phyloP scores from a whole-genome alignment of 37 sponge, comb jelly and placozoan species.

The Geodia barretti region DNA sequence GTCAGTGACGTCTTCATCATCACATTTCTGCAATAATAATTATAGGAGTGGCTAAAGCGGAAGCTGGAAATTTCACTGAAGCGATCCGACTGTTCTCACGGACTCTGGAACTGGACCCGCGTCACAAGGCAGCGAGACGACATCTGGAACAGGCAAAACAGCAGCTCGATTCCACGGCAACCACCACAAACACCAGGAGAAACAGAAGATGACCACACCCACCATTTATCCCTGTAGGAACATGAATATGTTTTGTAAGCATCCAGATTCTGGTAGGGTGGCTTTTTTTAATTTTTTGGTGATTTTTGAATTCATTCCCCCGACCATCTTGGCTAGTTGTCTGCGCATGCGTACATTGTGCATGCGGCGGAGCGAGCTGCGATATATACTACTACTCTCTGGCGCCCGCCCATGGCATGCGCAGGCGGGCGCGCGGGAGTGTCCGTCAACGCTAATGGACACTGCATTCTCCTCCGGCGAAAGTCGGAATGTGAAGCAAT shows the following conservation, averaged over 20 bases:
- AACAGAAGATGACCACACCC: background rate
- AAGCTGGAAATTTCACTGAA: slow-evolving; percentile 8
- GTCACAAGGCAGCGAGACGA: slow-evolving; percentile 34
- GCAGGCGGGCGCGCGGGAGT: too few species aligned
- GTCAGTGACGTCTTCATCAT: background rate
- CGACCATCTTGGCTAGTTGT: background rate
- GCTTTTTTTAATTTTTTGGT: too few species aligned
- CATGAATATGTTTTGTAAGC: background rate
- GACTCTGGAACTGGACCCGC: slow-evolving; percentile 35
- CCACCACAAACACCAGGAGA: background rate
- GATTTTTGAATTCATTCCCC: background rate
- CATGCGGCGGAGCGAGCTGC: too few species aligned
- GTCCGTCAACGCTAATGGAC: too few species aligned
- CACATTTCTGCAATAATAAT: background rate
- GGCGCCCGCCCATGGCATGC: too few species aligned
- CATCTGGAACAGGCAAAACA: slow-evolving; percentile 23
- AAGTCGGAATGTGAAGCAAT: too few species aligned
- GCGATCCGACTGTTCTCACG: slow-evolving; percentile 36
- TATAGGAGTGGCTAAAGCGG: slow-evolving; percentile 62
- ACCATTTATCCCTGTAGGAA: background rate
- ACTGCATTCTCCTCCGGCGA: too few species aligned
- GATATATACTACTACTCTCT: too few species aligned
- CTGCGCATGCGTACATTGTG: background rate
- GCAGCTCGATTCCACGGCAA: background rate
- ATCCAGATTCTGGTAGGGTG: too few species aligned